These are phyloP conservation scores for Drosophila ananassae DNA, from an alignment of 1,140 invertebrate genomes.

Conservation along the genomic window DNA sequence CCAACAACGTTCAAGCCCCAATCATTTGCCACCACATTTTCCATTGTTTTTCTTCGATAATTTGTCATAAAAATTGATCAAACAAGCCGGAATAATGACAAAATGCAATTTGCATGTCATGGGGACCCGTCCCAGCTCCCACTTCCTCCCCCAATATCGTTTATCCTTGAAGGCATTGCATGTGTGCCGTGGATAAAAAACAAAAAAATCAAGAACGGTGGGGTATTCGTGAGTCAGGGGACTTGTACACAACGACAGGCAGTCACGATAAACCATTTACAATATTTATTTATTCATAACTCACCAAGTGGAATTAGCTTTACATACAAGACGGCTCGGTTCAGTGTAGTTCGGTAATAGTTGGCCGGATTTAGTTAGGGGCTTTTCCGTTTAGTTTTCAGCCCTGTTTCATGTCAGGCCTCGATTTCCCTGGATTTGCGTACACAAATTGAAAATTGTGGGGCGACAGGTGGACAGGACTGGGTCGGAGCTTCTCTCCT, in stretches of 20 bases:
- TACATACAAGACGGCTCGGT: slow-evolving; percentile 47
- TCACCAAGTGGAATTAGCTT: slow-evolving; percentile 55
- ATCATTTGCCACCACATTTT: slow-evolving; percentile 15
- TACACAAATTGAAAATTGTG: slow-evolving; percentile 49
- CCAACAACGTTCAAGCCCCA: neutral
- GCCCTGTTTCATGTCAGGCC: slow-evolving; percentile 63
- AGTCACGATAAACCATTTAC: slow-evolving; percentile 78
- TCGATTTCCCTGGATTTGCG: slow-evolving; percentile 66
- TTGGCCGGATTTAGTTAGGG: slow-evolving; percentile 36
- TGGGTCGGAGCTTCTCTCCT: neutral
- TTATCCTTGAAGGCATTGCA: slow-evolving; percentile 74
- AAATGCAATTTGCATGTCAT: slow-evolving; percentile 81
- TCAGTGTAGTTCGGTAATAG: slow-evolving; percentile 53
- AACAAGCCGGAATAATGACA: slow-evolving; percentile 70
- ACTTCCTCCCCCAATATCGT: slow-evolving; percentile 9
- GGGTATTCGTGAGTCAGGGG: neutral
- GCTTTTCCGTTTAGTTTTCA: slow-evolving; percentile 26
- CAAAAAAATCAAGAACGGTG: neutral
- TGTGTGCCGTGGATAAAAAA: slow-evolving; percentile 37
- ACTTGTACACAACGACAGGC: slow-evolving; percentile 58
- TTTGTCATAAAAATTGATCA: slow-evolving; percentile 83
- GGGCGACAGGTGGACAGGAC: slow-evolving; percentile 48
- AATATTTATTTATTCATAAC: slow-evolving; percentile 82
- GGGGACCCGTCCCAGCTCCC: slow-evolving; percentile 10
- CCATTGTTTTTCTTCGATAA: slow-evolving; percentile 54